Percentiles rank a stretch among this genome's conserved stretches.
These are phyloP conservation scores for Eriocheir sinensis DNA, from an alignment of 1,140 invertebrate species.

Conservation along the genomic window DNA sequence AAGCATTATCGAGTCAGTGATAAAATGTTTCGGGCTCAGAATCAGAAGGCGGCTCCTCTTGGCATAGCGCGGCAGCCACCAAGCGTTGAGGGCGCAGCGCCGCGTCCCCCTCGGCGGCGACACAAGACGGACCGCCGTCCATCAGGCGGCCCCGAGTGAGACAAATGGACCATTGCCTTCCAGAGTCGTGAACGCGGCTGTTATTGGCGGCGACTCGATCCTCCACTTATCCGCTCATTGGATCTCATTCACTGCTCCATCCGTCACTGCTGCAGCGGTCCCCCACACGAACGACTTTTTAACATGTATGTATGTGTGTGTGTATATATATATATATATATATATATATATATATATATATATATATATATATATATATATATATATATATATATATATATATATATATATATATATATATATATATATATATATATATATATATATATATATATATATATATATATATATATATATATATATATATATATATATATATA, in stretches of 20 bases:
- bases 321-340: slow-evolving; percentile 47
- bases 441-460: slow-evolving; percentile 53
- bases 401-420: slow-evolving; percentile 6
- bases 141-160: too few species aligned
- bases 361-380: slow-evolving; percentile 47
- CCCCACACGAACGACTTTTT: neutral
- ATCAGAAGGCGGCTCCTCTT: neutral
- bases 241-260: too few species aligned
- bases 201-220: too few species aligned
- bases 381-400: neutral
- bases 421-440: slow-evolving; percentile 54
- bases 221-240: too few species aligned
- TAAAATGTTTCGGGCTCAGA: neutral
- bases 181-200: too few species aligned
- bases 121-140: too few species aligned
- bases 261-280: neutral
- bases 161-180: too few species aligned
- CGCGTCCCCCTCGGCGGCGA: neutral
- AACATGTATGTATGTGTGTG: slow-evolving; percentile 1
- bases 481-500: neutral
- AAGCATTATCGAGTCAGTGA: neutral
- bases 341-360: slow-evolving; percentile 53
- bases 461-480: slow-evolving; percentile 33
- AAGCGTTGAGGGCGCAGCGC: too few species aligned
- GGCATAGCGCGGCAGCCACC: neutral